phyloP scores from a whole-genome alignment of 2,797 vertebrate species.

The Pampus argenteus region DNA sequence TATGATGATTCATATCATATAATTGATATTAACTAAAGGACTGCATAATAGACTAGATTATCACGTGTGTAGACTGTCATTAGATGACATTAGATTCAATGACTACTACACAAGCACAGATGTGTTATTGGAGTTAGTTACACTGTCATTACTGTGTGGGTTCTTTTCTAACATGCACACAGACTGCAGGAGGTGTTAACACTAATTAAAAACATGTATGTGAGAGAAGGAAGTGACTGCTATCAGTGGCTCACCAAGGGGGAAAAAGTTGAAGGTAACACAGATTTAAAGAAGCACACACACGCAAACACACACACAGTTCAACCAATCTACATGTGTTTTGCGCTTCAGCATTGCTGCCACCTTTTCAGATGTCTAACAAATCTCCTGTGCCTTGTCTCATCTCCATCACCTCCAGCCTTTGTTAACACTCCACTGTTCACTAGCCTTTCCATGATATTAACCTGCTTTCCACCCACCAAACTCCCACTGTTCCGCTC shows the following conservation, averaged over 20 bases:
- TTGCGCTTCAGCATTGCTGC: background rate
- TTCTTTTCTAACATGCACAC: background rate
- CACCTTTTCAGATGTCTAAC: slow-evolving; percentile 59
- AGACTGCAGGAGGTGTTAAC: slow-evolving; percentile 4
- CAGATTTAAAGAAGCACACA: slow-evolving; percentile 4
- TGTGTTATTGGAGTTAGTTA: slow-evolving; percentile 28
- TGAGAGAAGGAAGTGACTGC: background rate
- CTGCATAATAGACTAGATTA: slow-evolving; percentile 21
- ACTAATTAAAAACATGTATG: slow-evolving; percentile 5
- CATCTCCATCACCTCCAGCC: slow-evolving; percentile 15
- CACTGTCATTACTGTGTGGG: slow-evolving; percentile 4
- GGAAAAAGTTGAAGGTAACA: slow-evolving; percentile 2
- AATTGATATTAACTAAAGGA: too few relatives aligned
- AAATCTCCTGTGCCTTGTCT: slow-evolving; percentile 39
- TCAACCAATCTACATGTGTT: slow-evolving; percentile 39
- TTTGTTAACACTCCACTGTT: slow-evolving; percentile 30
- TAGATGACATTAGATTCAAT: slow-evolving; percentile 9
- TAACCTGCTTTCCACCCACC: slow-evolving; percentile 44
- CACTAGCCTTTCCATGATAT: slow-evolving; percentile 10
- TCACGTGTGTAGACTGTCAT: slow-evolving; percentile 3
- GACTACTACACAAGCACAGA: background rate
- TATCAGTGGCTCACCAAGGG: background rate
- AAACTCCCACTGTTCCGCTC: background rate
- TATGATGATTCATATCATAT: background rate
- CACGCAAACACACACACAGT: background rate